Evolutionary conservation across 92 coral and sea anemone genomes (phyloP), one percentile per base, ranked within the genome.

Genomic region (Zoanthus gigantus): DNA sequence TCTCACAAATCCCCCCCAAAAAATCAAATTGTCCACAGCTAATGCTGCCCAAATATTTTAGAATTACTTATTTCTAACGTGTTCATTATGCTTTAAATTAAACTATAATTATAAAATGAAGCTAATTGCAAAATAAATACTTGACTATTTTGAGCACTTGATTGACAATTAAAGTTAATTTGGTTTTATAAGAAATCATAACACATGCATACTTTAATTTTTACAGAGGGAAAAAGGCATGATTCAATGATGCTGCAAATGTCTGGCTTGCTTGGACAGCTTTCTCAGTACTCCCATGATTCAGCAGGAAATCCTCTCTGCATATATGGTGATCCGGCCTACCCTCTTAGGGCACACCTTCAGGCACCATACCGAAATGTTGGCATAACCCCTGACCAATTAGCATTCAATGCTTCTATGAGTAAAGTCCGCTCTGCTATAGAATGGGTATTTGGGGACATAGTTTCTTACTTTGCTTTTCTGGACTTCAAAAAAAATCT

Each of bases 181-280:
- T 61, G 68, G 29, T 61, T 61, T 61, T 16, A 61, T n/a, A 16
- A 61, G 68, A 61, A 61, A 61, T 61, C 68, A 61, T 61, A 61
- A 61, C 31, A 61, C 68, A 61, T 61, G 68, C 68, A 61, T 61
- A 61, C 68, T 61, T 61, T 61, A 0, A 61, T 61, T 61, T 61
- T 61, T 61, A 7, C 68, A 2, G 68, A 61, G 68, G 68, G 68
- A 61, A 61, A 61, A 61, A 61, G 68, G 68, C 68, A 61, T 61
- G 68, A 61, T 61, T 61, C 68, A 61, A 61, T 61, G 68, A 61
- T 61, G 69, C 69, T 61, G 69, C 69, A 61, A 42, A 76, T 75
- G 83, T 86, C 89, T 61, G 84, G 84, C 61, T 72, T 86, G 63
- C 83, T 86, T 15, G 48, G 47, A 23, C 45, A 86, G 53, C 76